Percentiles rank a stretch among this genome's conserved stretches.
Conservation (phyloP, 2,113 vertebrate species). For the Rhinopithecus roxellana region DNA sequence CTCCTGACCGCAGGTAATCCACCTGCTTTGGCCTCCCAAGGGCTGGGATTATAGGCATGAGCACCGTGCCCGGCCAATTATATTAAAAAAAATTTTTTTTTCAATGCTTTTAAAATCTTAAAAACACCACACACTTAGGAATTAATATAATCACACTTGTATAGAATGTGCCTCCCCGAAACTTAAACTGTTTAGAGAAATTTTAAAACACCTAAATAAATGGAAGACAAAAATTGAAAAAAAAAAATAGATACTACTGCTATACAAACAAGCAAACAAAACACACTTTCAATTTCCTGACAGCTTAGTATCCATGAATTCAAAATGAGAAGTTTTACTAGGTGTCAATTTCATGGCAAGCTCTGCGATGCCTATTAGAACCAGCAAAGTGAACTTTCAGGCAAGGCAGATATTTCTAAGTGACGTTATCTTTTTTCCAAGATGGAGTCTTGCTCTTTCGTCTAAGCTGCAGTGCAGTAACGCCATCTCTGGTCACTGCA, state of each 20-base stretch:
- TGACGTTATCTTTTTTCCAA: no score
- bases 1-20: no score
- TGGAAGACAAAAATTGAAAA: neutral
- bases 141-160: neutral
- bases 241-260: neutral
- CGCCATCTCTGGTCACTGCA: no score
- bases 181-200: neutral
- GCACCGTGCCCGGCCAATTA: no score
- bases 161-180: neutral
- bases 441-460: no score
- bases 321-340: neutral
- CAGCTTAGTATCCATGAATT: neutral
- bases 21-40: no score
- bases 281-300: neutral
- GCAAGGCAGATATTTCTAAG: neutral
- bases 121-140: neutral
- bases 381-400: neutral
- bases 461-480: no score
- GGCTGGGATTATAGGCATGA: no score
- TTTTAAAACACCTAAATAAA: neutral
- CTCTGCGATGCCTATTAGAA: fast-evolving
- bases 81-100: no score
- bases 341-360: fast-evolving
- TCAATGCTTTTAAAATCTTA: no score
- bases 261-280: neutral